Base-by-base conservation (phyloP, 2,113 vertebrate species). In the Sminthopsis crassicaudata region DNA sequence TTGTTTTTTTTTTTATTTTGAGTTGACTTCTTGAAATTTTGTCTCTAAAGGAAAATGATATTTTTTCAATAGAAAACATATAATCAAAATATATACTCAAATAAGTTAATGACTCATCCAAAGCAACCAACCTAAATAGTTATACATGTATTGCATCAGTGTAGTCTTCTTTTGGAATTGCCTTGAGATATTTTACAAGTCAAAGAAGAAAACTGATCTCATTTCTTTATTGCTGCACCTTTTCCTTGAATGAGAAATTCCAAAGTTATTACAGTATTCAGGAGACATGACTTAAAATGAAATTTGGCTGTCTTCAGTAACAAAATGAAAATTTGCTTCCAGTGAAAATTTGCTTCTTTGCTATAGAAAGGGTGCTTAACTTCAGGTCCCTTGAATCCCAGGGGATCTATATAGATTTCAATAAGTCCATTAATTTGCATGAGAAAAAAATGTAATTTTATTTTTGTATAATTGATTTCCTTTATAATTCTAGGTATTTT, bases 281-380 rank as follows among this genome's bases (percentile, higher is more conserved):
- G 91, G 51, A 60, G 84, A 57, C 91, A 92, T 95, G 46, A 46
- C 95, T 97, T 96, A 97, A 91, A 95, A 96, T 98, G 95, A 55
- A 51, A 95, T 96, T 97, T 95, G 95, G 89, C 89, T 95, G 51
- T 93, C 90, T 97, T 93, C 96, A 96, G 96, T 97, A 98, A 97
- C 97, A n/a, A 84, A 42, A 84, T 42, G 19, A 97, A 96, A 96
- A 95, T 95, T 91, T 97, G 94, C 97, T 96, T 97, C 95, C 93
- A 95, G 93, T 93, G 84, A 97, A 96, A n/a, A n/a, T n/a, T n/a
- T n/a, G n/a, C n/a, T n/a, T n/a, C n/a, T n/a, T n/a, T n/a, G 12
- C 23, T 91, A 11, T 53, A 30, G 67, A 90, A 96, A 36, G 51
- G 16, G 46, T 89, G 8, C 19, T 30, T 42, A 8, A 42, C n/a